Percentiles rank a stretch among this genome's conserved stretches.
These are phyloP conservation scores for Takifugu bimaculatus DNA, from an alignment of 2,113 vertebrate genomes.

Conservation along the genomic window DNA sequence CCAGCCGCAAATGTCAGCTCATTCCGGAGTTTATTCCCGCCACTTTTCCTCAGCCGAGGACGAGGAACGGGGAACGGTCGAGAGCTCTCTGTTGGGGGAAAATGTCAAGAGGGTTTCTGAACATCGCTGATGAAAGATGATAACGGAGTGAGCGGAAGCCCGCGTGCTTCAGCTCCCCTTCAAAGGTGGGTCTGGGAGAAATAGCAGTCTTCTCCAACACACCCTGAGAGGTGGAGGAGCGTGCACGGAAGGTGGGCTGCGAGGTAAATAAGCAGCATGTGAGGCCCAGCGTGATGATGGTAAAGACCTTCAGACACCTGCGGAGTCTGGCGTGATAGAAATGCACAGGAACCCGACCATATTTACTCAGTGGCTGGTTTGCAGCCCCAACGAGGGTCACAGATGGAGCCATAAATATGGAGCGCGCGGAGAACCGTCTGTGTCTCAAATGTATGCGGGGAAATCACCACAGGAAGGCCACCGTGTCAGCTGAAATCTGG, in stretches of 20 bases:
- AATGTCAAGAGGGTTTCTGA: constrained; percentile 58
- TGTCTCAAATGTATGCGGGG: too few species aligned
- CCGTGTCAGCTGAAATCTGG: too few species aligned
- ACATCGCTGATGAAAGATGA: constrained; percentile 39
- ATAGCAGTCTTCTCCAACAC: constrained; percentile 80
- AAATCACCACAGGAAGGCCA: too few species aligned
- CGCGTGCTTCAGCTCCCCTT: not conserved
- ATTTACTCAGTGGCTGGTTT: too few species aligned
- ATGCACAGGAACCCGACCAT: constrained; percentile 2
- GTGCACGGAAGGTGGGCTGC: constrained; percentile 1
- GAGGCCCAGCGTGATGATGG: too few species aligned
- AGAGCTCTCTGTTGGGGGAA: constrained; percentile 40
- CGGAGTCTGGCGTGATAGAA: constrained; percentile 2
- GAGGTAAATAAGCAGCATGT: not conserved
- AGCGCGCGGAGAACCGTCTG: too few species aligned
- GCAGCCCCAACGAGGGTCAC: too few species aligned
- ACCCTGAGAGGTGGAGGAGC: constrained; percentile 58
- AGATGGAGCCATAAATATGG: too few species aligned
- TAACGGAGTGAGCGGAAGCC: constrained; percentile 28
- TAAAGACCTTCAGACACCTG: constrained; percentile 10
- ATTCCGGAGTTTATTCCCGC: constrained; percentile 18
- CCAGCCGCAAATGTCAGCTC: constrained; percentile 54
- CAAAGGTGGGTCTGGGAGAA: too few species aligned
- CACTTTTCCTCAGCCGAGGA: constrained; percentile 9
- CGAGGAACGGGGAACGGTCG: not conserved